Conservation (phyloP, 2,888 invertebrate species). For the Stratiomys singularior region DNA sequence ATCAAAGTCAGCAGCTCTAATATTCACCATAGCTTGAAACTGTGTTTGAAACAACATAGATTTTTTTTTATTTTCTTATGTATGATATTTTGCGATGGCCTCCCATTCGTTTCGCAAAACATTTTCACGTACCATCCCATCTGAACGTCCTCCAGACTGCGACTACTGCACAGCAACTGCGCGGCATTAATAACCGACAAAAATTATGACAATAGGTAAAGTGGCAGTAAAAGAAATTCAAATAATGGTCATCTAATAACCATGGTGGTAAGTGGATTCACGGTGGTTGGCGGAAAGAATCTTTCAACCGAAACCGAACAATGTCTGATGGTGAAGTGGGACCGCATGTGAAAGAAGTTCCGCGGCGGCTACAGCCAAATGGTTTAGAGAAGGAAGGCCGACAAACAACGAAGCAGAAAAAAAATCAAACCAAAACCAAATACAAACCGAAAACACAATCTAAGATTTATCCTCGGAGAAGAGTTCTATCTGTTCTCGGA, state of each 20-base stretch:
- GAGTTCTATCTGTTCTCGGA: not conserved
- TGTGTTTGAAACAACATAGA: no score
- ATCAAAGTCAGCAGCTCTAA: no score
- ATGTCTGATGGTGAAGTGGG: not conserved
- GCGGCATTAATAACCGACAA: conserved; percentile 40
- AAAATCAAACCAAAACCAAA: not conserved
- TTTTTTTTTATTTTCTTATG: no score
- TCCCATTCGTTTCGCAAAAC: no score
- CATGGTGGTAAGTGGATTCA: conserved; percentile 42
- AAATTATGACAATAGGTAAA: conserved; percentile 44
- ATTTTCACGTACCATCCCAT: no score
- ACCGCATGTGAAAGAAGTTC: not conserved
- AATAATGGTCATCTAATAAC: conserved; percentile 44
- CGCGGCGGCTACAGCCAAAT: not conserved
- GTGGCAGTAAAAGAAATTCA: conserved; percentile 43
- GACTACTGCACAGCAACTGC: not conserved
- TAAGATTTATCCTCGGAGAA: not conserved
- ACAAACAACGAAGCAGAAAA: not conserved
- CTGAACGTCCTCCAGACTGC: not conserved
- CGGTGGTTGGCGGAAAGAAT: conserved; percentile 43
- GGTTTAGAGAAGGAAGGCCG: not conserved
- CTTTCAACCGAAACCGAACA: conserved; percentile 30
- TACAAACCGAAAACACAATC: not conserved
- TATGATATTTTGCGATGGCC: no score
- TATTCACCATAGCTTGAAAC: no score